Percentiles rank a stretch among this genome's conserved stretches.
phyloP scores from a whole-genome alignment of 2,888 invertebrate genomes.

The Asteroscopus sphinx region DNA sequence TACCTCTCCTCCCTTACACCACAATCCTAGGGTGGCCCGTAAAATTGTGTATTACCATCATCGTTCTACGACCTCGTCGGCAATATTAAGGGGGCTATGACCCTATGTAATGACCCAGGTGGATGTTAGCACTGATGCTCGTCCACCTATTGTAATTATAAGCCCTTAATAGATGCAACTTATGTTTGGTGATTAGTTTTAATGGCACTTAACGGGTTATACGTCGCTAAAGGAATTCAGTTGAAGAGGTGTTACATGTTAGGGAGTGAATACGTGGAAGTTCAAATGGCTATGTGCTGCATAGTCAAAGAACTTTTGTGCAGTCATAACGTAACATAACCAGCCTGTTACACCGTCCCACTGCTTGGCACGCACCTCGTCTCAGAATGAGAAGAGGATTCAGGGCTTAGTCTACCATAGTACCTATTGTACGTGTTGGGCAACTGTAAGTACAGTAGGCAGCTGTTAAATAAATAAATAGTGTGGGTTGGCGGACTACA shows the following conservation, averaged over 20 bases:
- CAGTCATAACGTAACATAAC: too few species aligned
- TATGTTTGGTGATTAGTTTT: conserved; percentile 45
- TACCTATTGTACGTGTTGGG: too few species aligned
- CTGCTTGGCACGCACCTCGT: too few species aligned
- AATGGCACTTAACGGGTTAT: conserved; percentile 39
- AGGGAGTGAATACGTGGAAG: not conserved
- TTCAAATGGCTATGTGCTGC: too few species aligned
- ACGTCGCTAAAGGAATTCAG: conserved; percentile 30
- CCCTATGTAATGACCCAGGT: conserved; percentile 72
- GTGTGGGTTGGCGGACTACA: too few species aligned
- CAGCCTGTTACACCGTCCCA: too few species aligned
- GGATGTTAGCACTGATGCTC: conserved; percentile 54
- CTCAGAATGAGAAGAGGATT: too few species aligned
- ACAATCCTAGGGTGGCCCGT: conserved; percentile 75
- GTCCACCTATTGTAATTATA: conserved; percentile 49
- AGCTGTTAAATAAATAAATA: too few species aligned
- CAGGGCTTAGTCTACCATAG: too few species aligned
- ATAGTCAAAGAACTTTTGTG: too few species aligned
- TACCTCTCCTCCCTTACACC: conserved; percentile 51
- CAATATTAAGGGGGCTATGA: conserved; percentile 81
- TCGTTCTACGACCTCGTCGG: conserved; percentile 75
- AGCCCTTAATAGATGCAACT: conserved; percentile 46
- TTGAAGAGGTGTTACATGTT: conserved; percentile 27
- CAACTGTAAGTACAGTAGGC: too few species aligned
- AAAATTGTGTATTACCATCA: conserved; percentile 87